A percentile compares a stretch with the other conserved stretches of the same genome.
These are phyloP conservation scores for Tetropium fuscum DNA, from an alignment of 2,888 invertebrate genomes.

Conservation along the genomic window DNA sequence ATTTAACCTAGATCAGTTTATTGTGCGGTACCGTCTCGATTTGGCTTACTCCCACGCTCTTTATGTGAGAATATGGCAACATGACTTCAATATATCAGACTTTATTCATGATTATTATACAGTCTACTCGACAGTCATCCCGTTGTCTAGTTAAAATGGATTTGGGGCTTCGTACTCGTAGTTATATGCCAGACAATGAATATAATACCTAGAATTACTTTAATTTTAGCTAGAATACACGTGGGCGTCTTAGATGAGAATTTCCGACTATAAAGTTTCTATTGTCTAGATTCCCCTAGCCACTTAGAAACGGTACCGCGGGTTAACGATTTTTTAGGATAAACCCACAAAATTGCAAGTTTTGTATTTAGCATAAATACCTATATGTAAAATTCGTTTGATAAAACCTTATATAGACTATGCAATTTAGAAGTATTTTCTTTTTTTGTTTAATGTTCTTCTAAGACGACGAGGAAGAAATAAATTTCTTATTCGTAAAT, in stretches of 20 bases:
- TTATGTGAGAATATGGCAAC: slow-evolving; percentile 41
- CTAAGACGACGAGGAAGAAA: too few relatives aligned
- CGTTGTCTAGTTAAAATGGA: slow-evolving; percentile 33
- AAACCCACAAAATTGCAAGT: too few relatives aligned
- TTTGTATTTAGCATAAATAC: too few relatives aligned
- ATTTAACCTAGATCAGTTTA: slow-evolving; percentile 25
- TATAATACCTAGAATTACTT: slow-evolving; percentile 25
- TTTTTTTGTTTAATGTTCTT: too few relatives aligned
- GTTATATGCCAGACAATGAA: slow-evolving; percentile 16
- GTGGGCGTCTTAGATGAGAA: slow-evolving; percentile 3
- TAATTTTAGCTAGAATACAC: slow-evolving; percentile 21
- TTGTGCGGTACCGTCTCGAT: slow-evolving; percentile 27
- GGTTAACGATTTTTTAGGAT: too few relatives aligned
- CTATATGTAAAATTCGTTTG: too few relatives aligned
- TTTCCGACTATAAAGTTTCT: neutral
- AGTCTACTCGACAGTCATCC: slow-evolving; percentile 21
- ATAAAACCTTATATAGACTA: too few relatives aligned
- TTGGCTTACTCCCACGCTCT: slow-evolving; percentile 44
- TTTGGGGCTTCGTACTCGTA: slow-evolving; percentile 24
- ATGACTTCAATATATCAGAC: slow-evolving; percentile 30
- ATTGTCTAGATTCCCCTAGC: too few relatives aligned
- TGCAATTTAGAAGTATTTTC: too few relatives aligned
- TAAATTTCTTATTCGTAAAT: too few relatives aligned
- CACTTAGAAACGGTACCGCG: too few relatives aligned
- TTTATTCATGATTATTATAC: slow-evolving; percentile 28